These are phyloP conservation scores for Scomberomorus guttatus DNA, from an alignment of 2,797 vertebrate genomes.

Conservation along the genomic window DNA sequence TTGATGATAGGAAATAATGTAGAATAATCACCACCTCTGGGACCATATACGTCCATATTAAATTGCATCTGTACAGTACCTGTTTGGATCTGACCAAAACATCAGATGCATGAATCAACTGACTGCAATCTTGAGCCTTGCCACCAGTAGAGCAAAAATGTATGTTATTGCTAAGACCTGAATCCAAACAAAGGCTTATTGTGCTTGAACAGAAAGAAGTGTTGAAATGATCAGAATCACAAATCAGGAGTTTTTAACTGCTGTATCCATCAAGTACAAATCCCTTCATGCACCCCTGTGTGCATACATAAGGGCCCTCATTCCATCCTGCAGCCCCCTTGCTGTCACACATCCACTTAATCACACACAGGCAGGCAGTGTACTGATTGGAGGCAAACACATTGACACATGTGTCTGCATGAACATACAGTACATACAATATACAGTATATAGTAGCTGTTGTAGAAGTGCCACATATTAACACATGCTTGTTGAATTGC, in stretches of 20 bases:
- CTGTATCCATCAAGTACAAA: constrained; percentile 5
- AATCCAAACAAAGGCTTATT: background rate
- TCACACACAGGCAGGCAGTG: background rate
- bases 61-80: background rate
- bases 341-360: background rate
- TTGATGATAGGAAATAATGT: too few species aligned
- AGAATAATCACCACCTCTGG: too few species aligned
- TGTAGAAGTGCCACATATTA: background rate
- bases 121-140: background rate
- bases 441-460: background rate
- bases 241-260: constrained; percentile 2
- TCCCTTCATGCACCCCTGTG: constrained; percentile 17
- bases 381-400: background rate
- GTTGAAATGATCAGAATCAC: background rate
- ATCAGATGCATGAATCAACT: background rate
- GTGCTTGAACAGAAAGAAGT: background rate
- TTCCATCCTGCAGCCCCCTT: constrained; percentile 8
- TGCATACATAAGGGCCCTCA: background rate
- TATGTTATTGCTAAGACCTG: background rate
- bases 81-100: background rate
- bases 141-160: background rate
- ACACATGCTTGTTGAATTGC: background rate
- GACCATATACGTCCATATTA: background rate
- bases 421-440: background rate
- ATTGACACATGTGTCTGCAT: background rate